Evolutionary conservation across 2,888 invertebrate genomes (phyloP).

Genomic region (Ophion costatus): DNA sequence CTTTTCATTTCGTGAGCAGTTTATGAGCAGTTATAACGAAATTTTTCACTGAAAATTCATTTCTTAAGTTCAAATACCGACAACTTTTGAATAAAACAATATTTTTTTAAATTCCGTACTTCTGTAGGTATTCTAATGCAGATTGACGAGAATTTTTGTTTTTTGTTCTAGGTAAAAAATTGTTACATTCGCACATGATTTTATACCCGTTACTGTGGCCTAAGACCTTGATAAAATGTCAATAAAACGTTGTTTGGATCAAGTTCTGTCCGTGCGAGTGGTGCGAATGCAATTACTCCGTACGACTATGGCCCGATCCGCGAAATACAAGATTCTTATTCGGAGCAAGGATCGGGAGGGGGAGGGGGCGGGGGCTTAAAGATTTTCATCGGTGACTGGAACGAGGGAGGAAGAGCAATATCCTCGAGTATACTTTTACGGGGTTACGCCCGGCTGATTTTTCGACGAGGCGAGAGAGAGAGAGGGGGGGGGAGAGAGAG

Average conservation of each 20-base stretch:
- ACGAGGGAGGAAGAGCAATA: conserved; percentile 62
- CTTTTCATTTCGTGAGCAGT: too few relatives aligned
- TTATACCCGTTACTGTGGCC: too few relatives aligned
- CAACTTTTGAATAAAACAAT: too few relatives aligned
- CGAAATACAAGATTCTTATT: conserved; percentile 42
- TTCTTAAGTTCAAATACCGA: too few relatives aligned
- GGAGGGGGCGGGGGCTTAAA: conserved; percentile 17
- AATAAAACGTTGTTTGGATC: conserved; percentile 10
- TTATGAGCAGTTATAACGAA: too few relatives aligned
- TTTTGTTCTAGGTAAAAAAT: too few relatives aligned
- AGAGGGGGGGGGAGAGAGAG: not conserved
- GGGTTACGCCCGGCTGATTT: conserved; percentile 63
- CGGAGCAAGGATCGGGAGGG: conserved; percentile 14
- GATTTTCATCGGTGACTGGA: conserved; percentile 30
- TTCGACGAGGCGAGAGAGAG: conserved; percentile 37
- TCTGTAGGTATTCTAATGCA: too few relatives aligned
- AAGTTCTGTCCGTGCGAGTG: conserved; percentile 28
- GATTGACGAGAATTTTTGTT: too few relatives aligned
- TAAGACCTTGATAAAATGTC: conserved; percentile 24
- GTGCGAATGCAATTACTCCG: conserved; percentile 41
- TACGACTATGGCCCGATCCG: conserved; percentile 23
- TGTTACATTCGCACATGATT: too few relatives aligned
- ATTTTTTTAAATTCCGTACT: too few relatives aligned
- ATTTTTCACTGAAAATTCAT: too few relatives aligned
- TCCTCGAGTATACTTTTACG: conserved; percentile 65